A percentile compares a stretch with the other conserved stretches of the same genome.
phyloP scores from a whole-genome alignment of 2,113 vertebrate species.

The Paralichthys olivaceus region DNA sequence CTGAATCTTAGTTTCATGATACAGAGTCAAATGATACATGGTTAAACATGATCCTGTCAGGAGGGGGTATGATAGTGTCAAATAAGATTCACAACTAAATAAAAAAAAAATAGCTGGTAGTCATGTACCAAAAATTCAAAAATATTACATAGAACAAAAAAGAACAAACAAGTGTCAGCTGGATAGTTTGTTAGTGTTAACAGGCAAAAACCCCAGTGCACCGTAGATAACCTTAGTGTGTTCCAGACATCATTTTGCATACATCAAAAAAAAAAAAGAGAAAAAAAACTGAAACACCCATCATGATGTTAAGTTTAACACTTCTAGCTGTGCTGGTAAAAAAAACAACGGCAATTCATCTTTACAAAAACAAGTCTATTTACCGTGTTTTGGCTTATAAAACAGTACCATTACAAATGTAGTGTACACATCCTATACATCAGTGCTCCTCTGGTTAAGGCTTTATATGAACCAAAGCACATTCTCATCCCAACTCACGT shows the following conservation, averaged over 20 bases:
- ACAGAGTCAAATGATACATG: conserved; percentile 24
- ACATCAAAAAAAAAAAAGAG: conserved; percentile 38
- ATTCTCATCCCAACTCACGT: conserved; percentile 73
- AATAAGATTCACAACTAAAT: conserved; percentile 21
- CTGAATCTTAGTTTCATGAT: conserved; percentile 33
- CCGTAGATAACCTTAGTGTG: conserved; percentile 53
- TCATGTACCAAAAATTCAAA: conserved; percentile 48
- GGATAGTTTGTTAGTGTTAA: conserved; percentile 68
- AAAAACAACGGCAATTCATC: conserved; percentile 39
- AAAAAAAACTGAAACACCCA: conserved; percentile 44
- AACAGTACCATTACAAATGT: conserved; percentile 78
- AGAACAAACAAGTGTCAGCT: conserved; percentile 47
- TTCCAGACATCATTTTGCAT: conserved; percentile 58
- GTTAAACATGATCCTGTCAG: conserved; percentile 28
- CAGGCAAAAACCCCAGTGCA: conserved; percentile 63
- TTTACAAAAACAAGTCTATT: conserved; percentile 67
- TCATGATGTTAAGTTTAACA: conserved; percentile 57
- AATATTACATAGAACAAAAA: conserved; percentile 47
- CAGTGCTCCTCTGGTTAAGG: conserved; percentile 74
- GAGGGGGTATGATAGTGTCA: conserved; percentile 26
- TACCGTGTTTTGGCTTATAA: conserved; percentile 68
- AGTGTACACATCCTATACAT: conserved; percentile 75
- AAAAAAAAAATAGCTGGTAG: conserved; percentile 29
- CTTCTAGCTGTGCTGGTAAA: conserved; percentile 44
- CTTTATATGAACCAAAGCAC: conserved; percentile 72